These are phyloP conservation scores for Diacarnus erythraeanus DNA, from an alignment of 37 sponge, comb jelly and placozoan species.

Conservation along the genomic window DNA sequence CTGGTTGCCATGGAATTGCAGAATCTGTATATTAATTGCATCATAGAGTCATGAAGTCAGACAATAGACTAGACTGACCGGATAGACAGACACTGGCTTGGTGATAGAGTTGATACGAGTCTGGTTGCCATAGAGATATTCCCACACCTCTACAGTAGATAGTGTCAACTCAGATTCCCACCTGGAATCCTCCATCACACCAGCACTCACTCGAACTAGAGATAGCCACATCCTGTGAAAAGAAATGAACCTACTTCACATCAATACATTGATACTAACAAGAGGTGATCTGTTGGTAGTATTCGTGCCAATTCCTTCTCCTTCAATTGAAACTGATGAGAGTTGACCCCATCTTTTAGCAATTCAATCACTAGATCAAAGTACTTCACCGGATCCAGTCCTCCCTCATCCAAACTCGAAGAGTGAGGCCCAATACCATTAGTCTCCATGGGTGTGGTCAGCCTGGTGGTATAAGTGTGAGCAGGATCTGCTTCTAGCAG, in stretches of 20 bases:
- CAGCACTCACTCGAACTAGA: conserved; percentile 4
- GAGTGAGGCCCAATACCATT: not conserved
- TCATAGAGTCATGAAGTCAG: not conserved
- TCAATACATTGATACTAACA: conserved; percentile 35
- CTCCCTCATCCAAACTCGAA: conserved; percentile 44
- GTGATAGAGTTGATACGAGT: conserved; percentile 40
- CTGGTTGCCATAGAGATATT: conserved; percentile 53
- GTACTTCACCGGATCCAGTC: conserved; percentile 48
- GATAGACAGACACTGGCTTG: conserved; percentile 45
- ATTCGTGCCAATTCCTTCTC: conserved; percentile 39
- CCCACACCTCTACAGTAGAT: conserved; percentile 47
- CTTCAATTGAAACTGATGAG: not conserved
- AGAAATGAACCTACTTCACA: not conserved
- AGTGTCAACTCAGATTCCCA: conserved; percentile 32
- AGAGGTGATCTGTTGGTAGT: conserved; percentile 50
- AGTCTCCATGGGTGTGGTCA: not conserved
- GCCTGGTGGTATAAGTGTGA: conserved; percentile 21
- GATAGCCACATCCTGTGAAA: conserved; percentile 44
- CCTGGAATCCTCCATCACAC: not conserved
- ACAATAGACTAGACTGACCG: conserved; percentile 20
- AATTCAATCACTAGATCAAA: conserved; percentile 34
- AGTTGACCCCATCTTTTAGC: conserved; percentile 32
- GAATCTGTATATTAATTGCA: conserved; percentile 6
- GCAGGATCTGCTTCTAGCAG: conserved; percentile 51
- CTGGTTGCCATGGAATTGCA: conserved; percentile 16